Conservation (phyloP, 1,140 invertebrate genomes). For the Bombus confusus region DNA sequence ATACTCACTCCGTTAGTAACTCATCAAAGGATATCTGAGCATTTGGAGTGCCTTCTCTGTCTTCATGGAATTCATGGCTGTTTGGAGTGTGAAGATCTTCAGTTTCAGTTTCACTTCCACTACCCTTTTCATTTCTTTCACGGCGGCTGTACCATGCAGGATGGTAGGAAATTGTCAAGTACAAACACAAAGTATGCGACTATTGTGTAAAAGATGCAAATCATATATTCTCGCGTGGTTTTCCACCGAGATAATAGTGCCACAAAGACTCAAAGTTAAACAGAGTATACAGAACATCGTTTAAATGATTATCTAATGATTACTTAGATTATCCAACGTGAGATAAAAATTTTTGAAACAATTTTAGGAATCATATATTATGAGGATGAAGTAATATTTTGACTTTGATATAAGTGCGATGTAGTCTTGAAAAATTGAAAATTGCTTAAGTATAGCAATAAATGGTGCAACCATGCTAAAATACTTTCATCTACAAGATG, state of each 20-base stretch:
- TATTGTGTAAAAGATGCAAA: constrained; percentile 59
- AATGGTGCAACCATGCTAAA: constrained; percentile 62
- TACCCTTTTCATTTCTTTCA: constrained; percentile 81
- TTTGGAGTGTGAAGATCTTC: constrained; percentile 79
- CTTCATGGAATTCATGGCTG: constrained; percentile 79
- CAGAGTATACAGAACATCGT: not conserved
- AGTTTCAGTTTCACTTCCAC: constrained; percentile 81
- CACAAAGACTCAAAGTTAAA: constrained; percentile 10
- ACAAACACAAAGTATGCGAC: constrained; percentile 68
- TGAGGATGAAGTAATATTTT: not conserved
- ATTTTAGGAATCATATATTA: not conserved
- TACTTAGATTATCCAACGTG: not conserved
- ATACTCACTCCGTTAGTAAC: constrained; percentile 84
- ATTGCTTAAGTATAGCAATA: constrained; percentile 30
- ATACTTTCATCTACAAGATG: constrained; percentile 44
- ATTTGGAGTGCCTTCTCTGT: constrained; percentile 76
- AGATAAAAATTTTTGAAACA: not conserved
- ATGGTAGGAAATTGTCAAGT: constrained; percentile 72
- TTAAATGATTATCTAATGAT: not conserved
- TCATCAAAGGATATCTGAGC: constrained; percentile 80
- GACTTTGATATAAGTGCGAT: not conserved
- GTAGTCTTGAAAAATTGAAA: not conserved
- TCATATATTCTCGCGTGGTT: constrained; percentile 44
- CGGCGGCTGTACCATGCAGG: constrained; percentile 80
- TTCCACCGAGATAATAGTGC: constrained; percentile 13